A percentile compares a stretch with the other conserved stretches of the same genome.
These are phyloP conservation scores for Leptonema lineaticorne DNA, from an alignment of 1,140 invertebrate genomes.

Conservation along the genomic window DNA sequence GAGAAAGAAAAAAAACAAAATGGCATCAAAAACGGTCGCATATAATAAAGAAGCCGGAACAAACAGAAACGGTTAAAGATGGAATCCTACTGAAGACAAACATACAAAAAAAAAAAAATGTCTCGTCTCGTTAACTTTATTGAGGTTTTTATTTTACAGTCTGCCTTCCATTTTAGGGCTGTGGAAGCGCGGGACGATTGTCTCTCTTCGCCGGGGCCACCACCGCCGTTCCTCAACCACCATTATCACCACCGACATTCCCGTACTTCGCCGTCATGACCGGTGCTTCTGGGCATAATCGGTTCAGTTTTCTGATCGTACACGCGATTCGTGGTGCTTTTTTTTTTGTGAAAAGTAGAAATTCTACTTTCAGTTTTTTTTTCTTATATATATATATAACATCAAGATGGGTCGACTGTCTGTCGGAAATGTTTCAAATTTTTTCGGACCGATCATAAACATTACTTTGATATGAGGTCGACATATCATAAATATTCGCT, in stretches of 20 bases:
- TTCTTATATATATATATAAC: neutral
- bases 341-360: constrained; percentile 29
- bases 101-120: constrained; percentile 23
- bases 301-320: no score
- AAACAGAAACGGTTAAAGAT: neutral
- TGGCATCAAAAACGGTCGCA: neutral
- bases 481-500: neutral
- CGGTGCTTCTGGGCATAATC: no score
- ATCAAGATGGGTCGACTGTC: neutral
- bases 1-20: neutral
- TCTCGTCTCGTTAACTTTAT: constrained; percentile 31
- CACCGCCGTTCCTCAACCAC: neutral
- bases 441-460: neutral
- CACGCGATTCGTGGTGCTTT: no score
- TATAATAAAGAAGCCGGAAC: neutral
- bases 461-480: no score
- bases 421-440: constrained; percentile 6
- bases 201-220: no score
- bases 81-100: constrained; percentile 1
- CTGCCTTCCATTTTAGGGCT: constrained; percentile 31
- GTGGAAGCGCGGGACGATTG: neutral
- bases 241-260: neutral
- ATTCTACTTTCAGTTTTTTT: constrained; percentile 42
- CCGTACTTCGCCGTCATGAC: no score
- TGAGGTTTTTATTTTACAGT: constrained; percentile 33